phyloP scores from a whole-genome alignment of 2,113 vertebrate species.

The Paratilapia polleni region DNA sequence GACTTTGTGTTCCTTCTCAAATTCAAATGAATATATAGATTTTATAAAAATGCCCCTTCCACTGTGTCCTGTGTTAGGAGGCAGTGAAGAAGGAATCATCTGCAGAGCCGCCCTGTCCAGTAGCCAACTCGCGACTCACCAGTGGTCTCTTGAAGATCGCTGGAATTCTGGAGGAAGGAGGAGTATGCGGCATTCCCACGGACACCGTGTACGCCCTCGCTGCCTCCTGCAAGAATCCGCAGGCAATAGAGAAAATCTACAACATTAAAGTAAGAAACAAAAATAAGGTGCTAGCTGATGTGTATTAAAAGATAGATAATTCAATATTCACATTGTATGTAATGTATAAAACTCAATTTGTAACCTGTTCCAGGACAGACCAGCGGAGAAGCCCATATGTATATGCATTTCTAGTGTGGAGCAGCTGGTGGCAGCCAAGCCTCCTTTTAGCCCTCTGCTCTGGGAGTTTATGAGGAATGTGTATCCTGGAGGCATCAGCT shows the following conservation, averaged over 20 bases:
- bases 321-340: not conserved
- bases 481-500: conserved; percentile 90
- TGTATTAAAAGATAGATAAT: not conserved
- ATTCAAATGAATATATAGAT: not conserved
- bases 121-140: conserved; percentile 81
- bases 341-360: not conserved
- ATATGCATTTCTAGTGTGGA: conserved; percentile 90
- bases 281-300: not conserved
- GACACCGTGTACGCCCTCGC: conserved; percentile 91
- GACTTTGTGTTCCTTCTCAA: not conserved
- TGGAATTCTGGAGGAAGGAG: conserved; percentile 78
- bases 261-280: conserved; percentile 84
- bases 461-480: conserved; percentile 92
- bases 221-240: conserved; percentile 89
- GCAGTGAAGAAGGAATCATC: conserved; percentile 45
- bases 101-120: conserved; percentile 71
- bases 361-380: conserved; percentile 82
- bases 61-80: conserved; percentile 41
- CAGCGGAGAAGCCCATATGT: conserved; percentile 90
- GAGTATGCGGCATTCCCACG: conserved; percentile 88
- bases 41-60: not conserved
- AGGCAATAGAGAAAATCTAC: conserved; percentile 89
- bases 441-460: conserved; percentile 88
- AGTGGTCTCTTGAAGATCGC: conserved; percentile 84
- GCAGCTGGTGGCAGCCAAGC: conserved; percentile 83